Evolutionary conservation across 2,888 invertebrate genomes (phyloP).

Genomic region (Ichneumon xanthorius): DNA sequence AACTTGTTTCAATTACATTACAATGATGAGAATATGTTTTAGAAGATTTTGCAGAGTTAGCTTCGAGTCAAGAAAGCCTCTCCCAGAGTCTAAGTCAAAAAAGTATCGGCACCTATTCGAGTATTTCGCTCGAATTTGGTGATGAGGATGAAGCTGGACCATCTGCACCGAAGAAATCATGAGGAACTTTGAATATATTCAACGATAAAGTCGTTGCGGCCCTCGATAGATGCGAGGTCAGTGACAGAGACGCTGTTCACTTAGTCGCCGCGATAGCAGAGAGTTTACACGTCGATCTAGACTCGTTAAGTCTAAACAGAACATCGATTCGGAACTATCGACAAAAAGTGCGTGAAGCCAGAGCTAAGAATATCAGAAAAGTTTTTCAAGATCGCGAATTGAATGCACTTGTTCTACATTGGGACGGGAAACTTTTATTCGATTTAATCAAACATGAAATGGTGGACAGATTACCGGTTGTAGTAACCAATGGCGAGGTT

Average conservation of each 20-base stretch:
- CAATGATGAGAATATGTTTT: conserved; percentile 20
- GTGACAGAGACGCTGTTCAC: conserved; percentile 66
- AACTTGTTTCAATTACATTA: conserved; percentile 14
- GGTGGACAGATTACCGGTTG: conserved; percentile 70
- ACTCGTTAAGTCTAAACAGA: conserved; percentile 60
- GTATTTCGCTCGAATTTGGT: conserved; percentile 48
- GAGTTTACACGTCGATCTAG: conserved; percentile 52
- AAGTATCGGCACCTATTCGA: conserved; percentile 65
- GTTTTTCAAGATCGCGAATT: conserved; percentile 62
- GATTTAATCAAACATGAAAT: conserved; percentile 51
- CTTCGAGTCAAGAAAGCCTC: conserved; percentile 34
- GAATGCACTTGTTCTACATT: conserved; percentile 70
- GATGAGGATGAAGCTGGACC: conserved; percentile 57
- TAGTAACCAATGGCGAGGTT: conserved; percentile 62
- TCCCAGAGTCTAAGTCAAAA: conserved; percentile 57
- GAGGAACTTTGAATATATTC: conserved; percentile 55
- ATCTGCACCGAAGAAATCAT: conserved; percentile 40
- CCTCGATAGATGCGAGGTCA: conserved; percentile 53
- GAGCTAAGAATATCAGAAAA: conserved; percentile 62
- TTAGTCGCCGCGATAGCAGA: conserved; percentile 64
- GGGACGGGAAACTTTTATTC: conserved; percentile 73
- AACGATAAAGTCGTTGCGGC: conserved; percentile 55
- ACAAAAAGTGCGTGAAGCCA: conserved; percentile 60
- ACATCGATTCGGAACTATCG: conserved; percentile 67
- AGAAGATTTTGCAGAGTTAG: conserved; percentile 33